These are phyloP conservation scores for Mamestra configurata DNA, from an alignment of 1,140 invertebrate species.

Conservation along the genomic window DNA sequence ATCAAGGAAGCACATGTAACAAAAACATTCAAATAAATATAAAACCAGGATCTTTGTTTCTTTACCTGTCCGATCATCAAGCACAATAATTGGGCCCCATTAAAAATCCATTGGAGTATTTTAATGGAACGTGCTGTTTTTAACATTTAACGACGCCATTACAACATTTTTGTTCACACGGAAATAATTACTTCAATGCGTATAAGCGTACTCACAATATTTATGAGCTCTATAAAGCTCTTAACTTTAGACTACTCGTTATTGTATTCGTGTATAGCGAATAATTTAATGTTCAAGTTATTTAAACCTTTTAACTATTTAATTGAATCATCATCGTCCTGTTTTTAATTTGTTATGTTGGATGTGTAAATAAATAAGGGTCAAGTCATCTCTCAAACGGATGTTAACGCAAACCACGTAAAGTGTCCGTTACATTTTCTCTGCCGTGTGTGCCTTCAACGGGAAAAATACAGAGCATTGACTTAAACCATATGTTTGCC, in stretches of 20 bases:
- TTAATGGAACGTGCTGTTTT: conserved; percentile 45
- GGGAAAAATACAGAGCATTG: conserved; percentile 39
- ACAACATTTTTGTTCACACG: conserved; percentile 58
- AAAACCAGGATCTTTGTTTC: conserved; percentile 16
- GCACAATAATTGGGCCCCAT: conserved; percentile 48
- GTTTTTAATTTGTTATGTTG: background rate
- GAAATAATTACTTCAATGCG: conserved; percentile 57
- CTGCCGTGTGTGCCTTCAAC: conserved; percentile 13
- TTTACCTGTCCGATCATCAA: conserved; percentile 11
- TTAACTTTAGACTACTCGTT: background rate
- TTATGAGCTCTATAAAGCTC: conserved; percentile 16
- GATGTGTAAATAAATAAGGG: background rate
- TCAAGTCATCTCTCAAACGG: background rate
- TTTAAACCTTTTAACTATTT: background rate
- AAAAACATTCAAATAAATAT: background rate
- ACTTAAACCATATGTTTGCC: conserved; percentile 51
- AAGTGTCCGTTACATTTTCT: conserved; percentile 17
- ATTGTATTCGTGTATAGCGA: background rate
- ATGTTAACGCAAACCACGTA: background rate
- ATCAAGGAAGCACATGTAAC: background rate
- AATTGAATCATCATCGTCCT: background rate
- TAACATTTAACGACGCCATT: conserved; percentile 49
- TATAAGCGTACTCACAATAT: background rate
- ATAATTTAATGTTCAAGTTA: background rate
- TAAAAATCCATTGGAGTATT: conserved; percentile 49